phyloP scores from a whole-genome alignment of 2,888 invertebrate species.

The Gymnosoma rotundatum region DNA sequence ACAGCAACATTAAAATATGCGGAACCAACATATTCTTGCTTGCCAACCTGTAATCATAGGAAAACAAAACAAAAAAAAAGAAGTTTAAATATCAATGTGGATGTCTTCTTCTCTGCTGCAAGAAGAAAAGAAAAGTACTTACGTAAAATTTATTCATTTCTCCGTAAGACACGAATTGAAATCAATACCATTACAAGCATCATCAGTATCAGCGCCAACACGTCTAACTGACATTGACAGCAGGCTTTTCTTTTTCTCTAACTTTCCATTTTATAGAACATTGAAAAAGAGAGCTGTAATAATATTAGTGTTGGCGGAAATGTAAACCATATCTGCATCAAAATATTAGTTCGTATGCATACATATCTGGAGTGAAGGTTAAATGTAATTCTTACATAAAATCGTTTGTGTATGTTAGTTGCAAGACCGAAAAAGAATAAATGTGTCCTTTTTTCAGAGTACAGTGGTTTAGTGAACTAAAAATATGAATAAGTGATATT shows the following conservation, averaged over 20 bases:
- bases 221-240: slow-evolving; percentile 60
- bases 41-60: slow-evolving; percentile 55
- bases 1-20: slow-evolving; percentile 35
- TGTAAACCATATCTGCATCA: not conserved
- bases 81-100: slow-evolving; percentile 49
- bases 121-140: not conserved
- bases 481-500: too few species aligned
- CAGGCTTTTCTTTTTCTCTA: slow-evolving; percentile 28
- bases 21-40: slow-evolving; percentile 59
- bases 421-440: not conserved
- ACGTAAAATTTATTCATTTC: not conserved
- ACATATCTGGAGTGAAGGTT: not conserved
- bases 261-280: slow-evolving; percentile 29
- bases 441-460: too few species aligned
- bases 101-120: not conserved
- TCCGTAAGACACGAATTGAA: not conserved
- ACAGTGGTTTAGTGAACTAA: too few species aligned
- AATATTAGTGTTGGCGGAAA: slow-evolving; percentile 20
- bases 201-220: slow-evolving; percentile 22
- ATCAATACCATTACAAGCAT: slow-evolving; percentile 10
- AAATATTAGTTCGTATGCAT: not conserved
- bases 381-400: not conserved
- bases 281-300: slow-evolving; percentile 25
- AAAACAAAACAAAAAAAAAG: slow-evolving; percentile 3
- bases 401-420: not conserved